These are phyloP conservation scores for Amblyraja radiata DNA, from an alignment of 2,797 vertebrate genomes.

Conservation along the genomic window DNA sequence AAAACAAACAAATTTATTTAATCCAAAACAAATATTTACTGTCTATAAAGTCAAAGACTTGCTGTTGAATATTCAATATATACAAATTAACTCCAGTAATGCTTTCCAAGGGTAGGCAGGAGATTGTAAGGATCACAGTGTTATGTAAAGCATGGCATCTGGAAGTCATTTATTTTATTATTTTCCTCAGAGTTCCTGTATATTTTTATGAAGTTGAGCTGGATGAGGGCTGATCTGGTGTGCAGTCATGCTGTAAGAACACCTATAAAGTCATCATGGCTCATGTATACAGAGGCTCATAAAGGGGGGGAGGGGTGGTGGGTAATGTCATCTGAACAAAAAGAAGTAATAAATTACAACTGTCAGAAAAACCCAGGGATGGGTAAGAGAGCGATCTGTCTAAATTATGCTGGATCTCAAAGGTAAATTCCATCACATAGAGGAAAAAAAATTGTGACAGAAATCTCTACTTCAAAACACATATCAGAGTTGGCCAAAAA, in stretches of 20 bases:
- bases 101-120: not conserved
- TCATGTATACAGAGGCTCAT: conserved; percentile 53
- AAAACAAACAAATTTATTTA: conserved; percentile 22
- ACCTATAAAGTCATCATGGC: conserved; percentile 53
- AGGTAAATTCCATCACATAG: not conserved
- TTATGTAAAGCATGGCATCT: conserved; percentile 54
- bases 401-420: conserved; percentile 31
- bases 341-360: conserved; percentile 44
- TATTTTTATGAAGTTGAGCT: conserved; percentile 58
- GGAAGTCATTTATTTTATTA: conserved; percentile 61
- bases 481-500: not conserved
- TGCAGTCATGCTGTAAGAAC: conserved; percentile 57
- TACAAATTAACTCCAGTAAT: conserved; percentile 12
- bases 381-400: conserved; percentile 46
- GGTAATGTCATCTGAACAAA: conserved; percentile 56
- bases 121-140: conserved; percentile 37
- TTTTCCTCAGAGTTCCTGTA: conserved; percentile 56
- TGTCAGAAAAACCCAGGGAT: not conserved
- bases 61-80: conserved; percentile 30
- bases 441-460: not conserved
- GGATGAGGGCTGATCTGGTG: conserved; percentile 56
- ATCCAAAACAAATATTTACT: not conserved
- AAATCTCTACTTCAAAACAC: not conserved
- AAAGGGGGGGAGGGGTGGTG: conserved; percentile 43
- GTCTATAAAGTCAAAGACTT: not conserved